Percentiles rank a stretch among this genome's conserved stretches.
phyloP scores from a whole-genome alignment of 2,888 invertebrate genomes.

The Lithophane socia region DNA sequence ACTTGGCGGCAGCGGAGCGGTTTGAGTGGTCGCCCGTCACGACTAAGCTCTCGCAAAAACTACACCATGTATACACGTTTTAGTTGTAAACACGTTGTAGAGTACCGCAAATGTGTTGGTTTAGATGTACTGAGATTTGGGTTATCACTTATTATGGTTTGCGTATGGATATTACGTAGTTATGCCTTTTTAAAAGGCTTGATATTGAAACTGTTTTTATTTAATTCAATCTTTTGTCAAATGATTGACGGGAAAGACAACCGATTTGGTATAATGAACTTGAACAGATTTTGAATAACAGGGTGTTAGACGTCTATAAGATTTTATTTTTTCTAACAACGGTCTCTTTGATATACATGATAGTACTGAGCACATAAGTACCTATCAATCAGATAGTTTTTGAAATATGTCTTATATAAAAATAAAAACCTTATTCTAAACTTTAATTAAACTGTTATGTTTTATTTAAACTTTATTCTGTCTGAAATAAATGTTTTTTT shows the following conservation, averaged over 20 bases:
- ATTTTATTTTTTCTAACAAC: background rate
- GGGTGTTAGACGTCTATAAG: background rate
- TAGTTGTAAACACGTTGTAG: slow-evolving; percentile 75
- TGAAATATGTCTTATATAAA: too few species aligned
- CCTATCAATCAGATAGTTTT: too few species aligned
- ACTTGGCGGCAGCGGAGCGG: slow-evolving; percentile 83
- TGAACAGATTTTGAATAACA: background rate
- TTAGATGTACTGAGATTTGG: slow-evolving; percentile 60
- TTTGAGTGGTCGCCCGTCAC: slow-evolving; percentile 79
- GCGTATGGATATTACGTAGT: background rate
- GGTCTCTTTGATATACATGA: background rate
- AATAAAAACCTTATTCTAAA: too few species aligned
- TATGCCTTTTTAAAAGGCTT: background rate
- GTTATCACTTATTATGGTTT: slow-evolving; percentile 44
- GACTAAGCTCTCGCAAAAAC: slow-evolving; percentile 80
- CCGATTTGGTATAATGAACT: background rate
- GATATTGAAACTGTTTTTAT: background rate
- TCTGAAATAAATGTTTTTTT: too few species aligned
- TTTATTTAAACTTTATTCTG: too few species aligned
- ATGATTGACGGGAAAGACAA: background rate
- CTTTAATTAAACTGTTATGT: too few species aligned
- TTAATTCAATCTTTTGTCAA: background rate
- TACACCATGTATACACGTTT: slow-evolving; percentile 74
- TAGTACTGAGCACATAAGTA: too few species aligned
- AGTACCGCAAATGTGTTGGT: slow-evolving; percentile 66